Base-by-base conservation (phyloP, 2,888 invertebrate species). In the Clepsis dumicolana region DNA sequence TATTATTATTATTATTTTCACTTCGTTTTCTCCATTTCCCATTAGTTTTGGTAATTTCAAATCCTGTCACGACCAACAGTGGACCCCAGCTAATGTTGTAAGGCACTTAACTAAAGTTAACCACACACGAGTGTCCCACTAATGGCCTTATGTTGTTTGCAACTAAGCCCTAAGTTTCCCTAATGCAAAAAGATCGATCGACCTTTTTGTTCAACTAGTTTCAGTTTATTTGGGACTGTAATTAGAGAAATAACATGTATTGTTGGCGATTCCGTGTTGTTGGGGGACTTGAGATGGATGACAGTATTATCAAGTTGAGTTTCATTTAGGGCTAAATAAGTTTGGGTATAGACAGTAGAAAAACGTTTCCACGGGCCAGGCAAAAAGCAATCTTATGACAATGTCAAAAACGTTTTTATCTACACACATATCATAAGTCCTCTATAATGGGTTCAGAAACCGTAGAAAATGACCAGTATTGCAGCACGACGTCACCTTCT, bases 141-240 rank as follows among this genome's bases (percentile, higher is more conserved):
- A 80, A 80, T 78, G 80, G 78, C 74, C 75, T 77, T 74, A 74
- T 73, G 77, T 74, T 77, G 77, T 80, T 79, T 73, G 72, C 73
- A 73, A 74, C 44, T 70, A 69, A 72, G 74, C 75, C 70, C 72
- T 70, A 65, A 72, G 70, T 68, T 63, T 56, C 72, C 65, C 73
- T 72, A 70, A 61, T 66, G 62, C 59, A 65, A 56, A 64, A 52
- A 71, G 67, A 70, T 64, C 66, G 53, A 67, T 68, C 4, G 53
- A 67, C 70, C 70, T 70, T 66, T 65, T 70, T 66, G 66, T 70
- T 70, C 16, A 27, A 29, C 10, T 12, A 29, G 29, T 29, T 29
- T 8, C 35, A 56, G 66, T 56, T 62, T 56, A 62, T 63, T 63
- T 18, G 56, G 67, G 48, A 53, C 16, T 21, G 56, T 67, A 57